Percentiles rank a stretch among this genome's conserved stretches.
Evolutionary conservation across 2,797 vertebrate species (phyloP).

Genomic region (Chelidonichthys spinosus): DNA sequence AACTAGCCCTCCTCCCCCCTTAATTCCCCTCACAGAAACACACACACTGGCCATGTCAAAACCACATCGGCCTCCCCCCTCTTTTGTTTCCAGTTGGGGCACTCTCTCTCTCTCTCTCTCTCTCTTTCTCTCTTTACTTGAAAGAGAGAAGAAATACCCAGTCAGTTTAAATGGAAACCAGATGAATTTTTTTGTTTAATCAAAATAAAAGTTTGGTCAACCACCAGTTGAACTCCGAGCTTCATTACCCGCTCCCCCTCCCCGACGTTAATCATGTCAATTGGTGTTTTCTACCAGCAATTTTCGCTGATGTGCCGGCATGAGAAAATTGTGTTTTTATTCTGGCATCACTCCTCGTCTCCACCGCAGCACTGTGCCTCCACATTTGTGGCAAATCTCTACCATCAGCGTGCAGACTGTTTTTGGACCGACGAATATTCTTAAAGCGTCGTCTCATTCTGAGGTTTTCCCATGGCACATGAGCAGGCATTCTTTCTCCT

Average conservation of each 20-base stretch:
- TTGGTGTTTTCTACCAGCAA: conserved; percentile 45
- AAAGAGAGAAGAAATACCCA: conserved; percentile 50
- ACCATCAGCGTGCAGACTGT: conserved; percentile 46
- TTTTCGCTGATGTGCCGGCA: conserved; percentile 52
- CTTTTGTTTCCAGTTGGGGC: conserved; percentile 68
- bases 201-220: conserved; percentile 60
- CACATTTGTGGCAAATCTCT: conserved; percentile 62
- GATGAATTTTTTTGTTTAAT: conserved; percentile 62
- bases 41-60: conserved; percentile 50
- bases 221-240: conserved; percentile 39
- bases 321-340: conserved; percentile 52
- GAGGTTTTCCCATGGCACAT: conserved; percentile 49
- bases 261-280: conserved; percentile 40
- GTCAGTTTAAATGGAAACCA: conserved; percentile 72
- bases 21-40: conserved; percentile 20
- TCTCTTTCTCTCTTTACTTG: conserved; percentile 2
- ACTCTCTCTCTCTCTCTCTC: conserved; percentile 9
- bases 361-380: conserved; percentile 35
- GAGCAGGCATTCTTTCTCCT: conserved; percentile 34
- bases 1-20: conserved; percentile 54
- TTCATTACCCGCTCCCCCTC: conserved; percentile 37
- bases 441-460: conserved; percentile 47
- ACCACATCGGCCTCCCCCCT: conserved; percentile 26
- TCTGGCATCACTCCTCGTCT: conserved; percentile 47
- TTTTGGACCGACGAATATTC: conserved; percentile 57